These are phyloP conservation scores for Pterocles burchelli DNA, from an alignment of 2,113 vertebrate genomes.

Conservation along the genomic window DNA sequence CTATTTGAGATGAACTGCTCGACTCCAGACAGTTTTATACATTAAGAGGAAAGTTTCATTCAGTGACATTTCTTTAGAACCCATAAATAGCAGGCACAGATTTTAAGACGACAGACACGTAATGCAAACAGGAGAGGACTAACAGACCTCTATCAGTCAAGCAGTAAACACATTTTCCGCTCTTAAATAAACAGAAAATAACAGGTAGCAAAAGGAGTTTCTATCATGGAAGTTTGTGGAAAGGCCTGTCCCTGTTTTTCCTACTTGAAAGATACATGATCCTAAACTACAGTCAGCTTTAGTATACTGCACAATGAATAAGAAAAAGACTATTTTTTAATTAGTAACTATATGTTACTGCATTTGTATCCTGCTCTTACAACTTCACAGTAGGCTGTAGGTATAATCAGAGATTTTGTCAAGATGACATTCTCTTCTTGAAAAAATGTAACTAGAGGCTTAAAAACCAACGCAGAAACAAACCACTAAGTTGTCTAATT, in stretches of 20 bases:
- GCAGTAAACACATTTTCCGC: background rate
- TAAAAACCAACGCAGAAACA: background rate
- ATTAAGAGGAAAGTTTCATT: background rate
- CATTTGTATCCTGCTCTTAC: background rate
- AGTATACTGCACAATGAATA: background rate
- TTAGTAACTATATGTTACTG: background rate
- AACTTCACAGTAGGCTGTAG: background rate
- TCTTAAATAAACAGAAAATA: background rate
- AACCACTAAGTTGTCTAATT: background rate
- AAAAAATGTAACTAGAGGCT: background rate
- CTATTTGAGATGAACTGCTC: background rate
- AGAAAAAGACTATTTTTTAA: background rate
- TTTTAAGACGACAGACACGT: background rate
- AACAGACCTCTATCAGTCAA: background rate
- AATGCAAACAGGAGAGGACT: background rate
- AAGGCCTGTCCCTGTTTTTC: background rate
- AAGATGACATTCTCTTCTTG: background rate
- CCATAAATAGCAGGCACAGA: background rate
- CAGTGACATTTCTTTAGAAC: background rate
- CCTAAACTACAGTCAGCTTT: background rate
- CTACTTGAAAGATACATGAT: background rate
- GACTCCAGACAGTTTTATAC: background rate
- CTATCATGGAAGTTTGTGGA: background rate
- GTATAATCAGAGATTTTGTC: background rate
- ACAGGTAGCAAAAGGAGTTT: background rate